phyloP scores from a whole-genome alignment of 2,113 vertebrate species.

The Pedionomus torquatus region DNA sequence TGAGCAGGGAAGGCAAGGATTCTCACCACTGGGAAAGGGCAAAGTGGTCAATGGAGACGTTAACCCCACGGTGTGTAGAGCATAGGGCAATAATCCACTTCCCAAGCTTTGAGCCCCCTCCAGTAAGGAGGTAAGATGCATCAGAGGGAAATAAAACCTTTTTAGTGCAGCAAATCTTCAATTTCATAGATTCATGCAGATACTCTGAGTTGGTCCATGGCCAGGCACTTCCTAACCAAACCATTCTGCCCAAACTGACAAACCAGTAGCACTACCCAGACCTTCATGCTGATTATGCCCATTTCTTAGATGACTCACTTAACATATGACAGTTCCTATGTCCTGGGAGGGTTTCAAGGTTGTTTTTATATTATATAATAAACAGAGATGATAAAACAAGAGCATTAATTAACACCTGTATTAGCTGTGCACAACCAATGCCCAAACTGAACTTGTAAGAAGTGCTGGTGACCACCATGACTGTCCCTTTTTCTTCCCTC shows the following conservation, averaged over 20 bases:
- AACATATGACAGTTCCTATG: background rate
- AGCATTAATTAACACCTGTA: background rate
- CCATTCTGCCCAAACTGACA: background rate
- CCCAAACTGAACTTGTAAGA: background rate
- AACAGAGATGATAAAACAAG: background rate
- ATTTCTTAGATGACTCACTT: background rate
- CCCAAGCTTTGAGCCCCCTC: background rate
- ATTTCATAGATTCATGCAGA: background rate
- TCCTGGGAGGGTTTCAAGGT: background rate
- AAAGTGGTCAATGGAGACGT: background rate
- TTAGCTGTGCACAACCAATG: background rate
- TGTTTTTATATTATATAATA: background rate
- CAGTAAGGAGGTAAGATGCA: background rate
- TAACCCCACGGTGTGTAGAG: rapidly evolving
- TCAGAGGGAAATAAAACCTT: background rate
- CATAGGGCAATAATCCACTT: background rate
- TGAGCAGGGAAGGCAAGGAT: background rate
- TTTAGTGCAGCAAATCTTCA: background rate
- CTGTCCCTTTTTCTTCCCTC: background rate
- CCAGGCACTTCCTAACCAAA: background rate
- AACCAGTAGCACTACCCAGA: background rate
- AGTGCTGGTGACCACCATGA: background rate
- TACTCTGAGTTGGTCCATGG: background rate
- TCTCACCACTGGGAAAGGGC: background rate
- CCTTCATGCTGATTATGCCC: background rate